These are phyloP conservation scores for Chondrosia reniformis DNA, from an alignment of 37 sponge, comb jelly and placozoan genomes.

Conservation along the genomic window DNA sequence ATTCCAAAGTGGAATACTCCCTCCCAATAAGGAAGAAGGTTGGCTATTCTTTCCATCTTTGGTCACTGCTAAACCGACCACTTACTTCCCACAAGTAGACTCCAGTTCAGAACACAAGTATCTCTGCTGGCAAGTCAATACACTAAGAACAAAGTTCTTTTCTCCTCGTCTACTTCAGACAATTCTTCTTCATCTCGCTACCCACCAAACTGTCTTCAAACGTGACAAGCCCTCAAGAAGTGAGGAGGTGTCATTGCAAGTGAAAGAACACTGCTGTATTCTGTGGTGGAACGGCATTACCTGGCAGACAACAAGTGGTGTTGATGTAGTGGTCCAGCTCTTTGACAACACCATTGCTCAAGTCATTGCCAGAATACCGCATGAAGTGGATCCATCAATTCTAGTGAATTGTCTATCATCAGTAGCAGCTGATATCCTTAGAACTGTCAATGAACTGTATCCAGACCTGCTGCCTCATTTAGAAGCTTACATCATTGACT, in stretches of 20 bases:
- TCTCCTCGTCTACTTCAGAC: conserved; percentile 11
- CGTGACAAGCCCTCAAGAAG: too few species aligned
- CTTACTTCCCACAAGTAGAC: too few species aligned
- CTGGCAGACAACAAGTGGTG: background rate
- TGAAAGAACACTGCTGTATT: background rate
- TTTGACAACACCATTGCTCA: background rate
- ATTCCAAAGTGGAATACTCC: background rate
- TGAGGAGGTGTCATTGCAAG: too few species aligned
- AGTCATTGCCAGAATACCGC: background rate
- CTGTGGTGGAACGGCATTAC: conserved; percentile 8
- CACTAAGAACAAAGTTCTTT: background rate
- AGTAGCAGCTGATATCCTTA: background rate
- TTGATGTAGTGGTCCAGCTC: conserved; percentile 8
- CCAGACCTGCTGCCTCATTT: background rate
- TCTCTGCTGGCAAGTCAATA: background rate
- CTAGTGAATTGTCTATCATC: background rate
- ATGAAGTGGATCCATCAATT: background rate
- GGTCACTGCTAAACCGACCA: background rate
- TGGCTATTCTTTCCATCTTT: background rate
- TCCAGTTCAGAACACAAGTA: background rate
- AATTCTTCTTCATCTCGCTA: background rate
- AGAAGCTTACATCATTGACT: background rate
- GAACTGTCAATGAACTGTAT: background rate
- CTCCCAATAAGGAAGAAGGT: background rate
- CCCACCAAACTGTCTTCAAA: background rate